Evolutionary conservation across 2,888 invertebrate genomes (phyloP).

Genomic region (Himalopsyche kuldschensis): DNA sequence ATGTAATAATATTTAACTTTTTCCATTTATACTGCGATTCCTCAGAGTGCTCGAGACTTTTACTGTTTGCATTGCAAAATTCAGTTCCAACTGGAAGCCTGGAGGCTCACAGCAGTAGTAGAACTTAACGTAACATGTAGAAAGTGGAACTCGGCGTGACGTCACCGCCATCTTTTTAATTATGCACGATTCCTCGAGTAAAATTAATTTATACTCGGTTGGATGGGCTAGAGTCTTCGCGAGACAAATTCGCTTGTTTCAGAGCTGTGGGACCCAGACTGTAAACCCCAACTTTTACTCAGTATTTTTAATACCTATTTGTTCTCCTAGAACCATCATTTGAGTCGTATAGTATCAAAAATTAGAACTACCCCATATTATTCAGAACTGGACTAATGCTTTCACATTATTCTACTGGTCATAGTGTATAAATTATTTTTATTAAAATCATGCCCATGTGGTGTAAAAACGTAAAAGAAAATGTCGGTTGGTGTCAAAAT

Average conservation of each 20-base stretch:
- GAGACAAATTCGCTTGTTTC: neutral
- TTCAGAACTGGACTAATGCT: too few species aligned
- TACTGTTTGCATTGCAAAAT: neutral
- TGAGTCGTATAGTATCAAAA: too few species aligned
- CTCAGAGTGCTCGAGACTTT: neutral
- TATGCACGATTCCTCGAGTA: slow-evolving; percentile 12
- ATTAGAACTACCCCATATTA: too few species aligned
- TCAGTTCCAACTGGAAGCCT: neutral
- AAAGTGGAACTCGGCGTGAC: neutral
- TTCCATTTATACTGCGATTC: neutral
- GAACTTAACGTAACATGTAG: neutral
- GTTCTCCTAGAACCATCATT: too few species aligned
- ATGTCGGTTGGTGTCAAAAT: too few species aligned
- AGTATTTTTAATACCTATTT: too few species aligned
- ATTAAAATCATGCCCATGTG: too few species aligned
- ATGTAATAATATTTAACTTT: neutral
- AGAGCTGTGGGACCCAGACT: neutral
- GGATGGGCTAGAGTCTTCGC: neutral
- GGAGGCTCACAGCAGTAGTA: neutral
- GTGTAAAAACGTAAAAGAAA: too few species aligned
- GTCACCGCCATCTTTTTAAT: slow-evolving; percentile 18
- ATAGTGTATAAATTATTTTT: too few species aligned
- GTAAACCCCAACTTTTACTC: too few species aligned
- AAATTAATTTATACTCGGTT: slow-evolving; percentile 13
- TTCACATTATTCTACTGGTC: too few species aligned